A percentile compares a stretch with the other conserved stretches of the same genome.
phyloP scores from a whole-genome alignment of 2,888 invertebrate species.

The Stramonita haemastoma region DNA sequence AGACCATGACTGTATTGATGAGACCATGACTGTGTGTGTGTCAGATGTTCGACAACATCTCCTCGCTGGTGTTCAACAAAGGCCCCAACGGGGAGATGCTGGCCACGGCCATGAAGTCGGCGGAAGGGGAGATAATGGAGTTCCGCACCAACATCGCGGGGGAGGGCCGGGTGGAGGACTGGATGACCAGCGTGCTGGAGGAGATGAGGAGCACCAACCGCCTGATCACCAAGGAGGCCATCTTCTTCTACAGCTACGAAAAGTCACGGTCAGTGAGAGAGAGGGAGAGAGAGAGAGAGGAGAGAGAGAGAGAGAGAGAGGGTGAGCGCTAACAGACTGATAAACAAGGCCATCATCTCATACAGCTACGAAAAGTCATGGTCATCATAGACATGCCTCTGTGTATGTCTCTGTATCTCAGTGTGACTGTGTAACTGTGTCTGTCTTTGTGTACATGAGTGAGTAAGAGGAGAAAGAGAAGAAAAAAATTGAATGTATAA shows the following conservation, averaged over 20 bases:
- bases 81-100: constrained; percentile 84
- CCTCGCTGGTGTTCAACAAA: constrained; percentile 84
- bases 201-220: constrained; percentile 92
- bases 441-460: too few species aligned
- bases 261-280: constrained; percentile 32
- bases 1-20: too few species aligned
- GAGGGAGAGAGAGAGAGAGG: too few species aligned
- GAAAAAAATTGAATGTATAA: too few species aligned
- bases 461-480: too few species aligned
- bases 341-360: too few species aligned
- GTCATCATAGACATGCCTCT: too few species aligned
- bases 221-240: constrained; percentile 90
- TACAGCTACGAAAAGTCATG: too few species aligned
- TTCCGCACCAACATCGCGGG: constrained; percentile 85
- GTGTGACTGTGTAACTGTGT: too few species aligned
- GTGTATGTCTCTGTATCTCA: too few species aligned
- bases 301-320: too few species aligned
- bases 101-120: constrained; percentile 90
- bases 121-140: constrained; percentile 91
- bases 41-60: constrained; percentile 94
- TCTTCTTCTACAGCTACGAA: constrained; percentile 88
- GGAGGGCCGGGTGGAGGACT: constrained; percentile 91
- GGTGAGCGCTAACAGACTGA: too few species aligned
- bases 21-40: constrained; percentile 32
- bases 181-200: constrained; percentile 91